Evolutionary conservation across 2,797 vertebrate species (phyloP).

Genomic region (Microhierax caerulescens): DNA sequence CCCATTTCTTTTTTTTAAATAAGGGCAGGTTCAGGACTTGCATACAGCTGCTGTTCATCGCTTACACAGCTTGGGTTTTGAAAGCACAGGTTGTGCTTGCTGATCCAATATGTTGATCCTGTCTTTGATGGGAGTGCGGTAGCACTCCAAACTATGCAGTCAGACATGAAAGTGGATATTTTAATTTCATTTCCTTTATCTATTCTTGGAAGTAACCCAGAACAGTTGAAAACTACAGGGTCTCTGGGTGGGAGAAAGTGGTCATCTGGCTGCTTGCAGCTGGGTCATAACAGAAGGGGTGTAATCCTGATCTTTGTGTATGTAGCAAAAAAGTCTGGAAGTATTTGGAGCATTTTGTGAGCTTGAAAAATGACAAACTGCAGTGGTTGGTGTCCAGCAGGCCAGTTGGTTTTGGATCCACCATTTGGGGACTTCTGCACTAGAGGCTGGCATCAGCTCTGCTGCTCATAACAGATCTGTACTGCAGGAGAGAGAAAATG

Average conservation of each 20-base stretch:
- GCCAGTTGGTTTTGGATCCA: background rate
- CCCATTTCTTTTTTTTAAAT: background rate
- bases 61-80: background rate
- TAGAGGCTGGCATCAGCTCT: background rate
- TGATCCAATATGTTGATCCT: background rate
- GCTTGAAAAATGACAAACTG: background rate
- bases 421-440: background rate
- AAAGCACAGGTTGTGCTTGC: background rate
- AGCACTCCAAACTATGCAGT: background rate
- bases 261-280: background rate
- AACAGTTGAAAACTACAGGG: background rate
- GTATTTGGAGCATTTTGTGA: background rate
- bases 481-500: background rate
- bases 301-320: background rate
- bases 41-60: background rate
- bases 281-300: background rate
- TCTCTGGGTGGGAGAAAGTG: background rate
- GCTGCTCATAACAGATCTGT: background rate
- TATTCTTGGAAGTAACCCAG: background rate
- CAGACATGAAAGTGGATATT: background rate
- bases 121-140: background rate
- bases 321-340: background rate
- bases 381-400: background rate
- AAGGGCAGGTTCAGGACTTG: background rate
- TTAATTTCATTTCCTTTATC: background rate